Percentiles rank a stretch among this genome's conserved stretches.
Evolutionary conservation across 2,888 invertebrate genomes (phyloP).

Genomic region (Steromphala cineraria): DNA sequence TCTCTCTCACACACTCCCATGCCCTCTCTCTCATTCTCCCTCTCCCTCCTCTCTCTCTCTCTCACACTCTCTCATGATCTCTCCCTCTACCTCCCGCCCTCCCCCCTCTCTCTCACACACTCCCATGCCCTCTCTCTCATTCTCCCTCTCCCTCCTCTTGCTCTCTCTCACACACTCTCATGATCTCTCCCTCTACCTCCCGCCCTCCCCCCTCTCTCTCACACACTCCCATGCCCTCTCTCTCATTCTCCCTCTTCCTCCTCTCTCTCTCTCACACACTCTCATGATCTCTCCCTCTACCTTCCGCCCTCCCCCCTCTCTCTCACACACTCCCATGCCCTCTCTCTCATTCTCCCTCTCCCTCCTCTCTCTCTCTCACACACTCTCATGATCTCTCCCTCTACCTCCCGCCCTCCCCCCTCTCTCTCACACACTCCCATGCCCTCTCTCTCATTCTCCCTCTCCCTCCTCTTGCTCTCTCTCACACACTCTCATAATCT

Average conservation of each 20-base stretch:
- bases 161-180: neutral
- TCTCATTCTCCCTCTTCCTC: neutral
- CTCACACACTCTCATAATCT: neutral
- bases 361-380: neutral
- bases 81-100: no score
- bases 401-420: no score
- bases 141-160: neutral
- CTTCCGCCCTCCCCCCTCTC: neutral
- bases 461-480: neutral
- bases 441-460: neutral
- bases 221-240: no score
- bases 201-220: no score
- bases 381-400: neutral
- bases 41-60: neutral
- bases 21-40: no score
- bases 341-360: no score
- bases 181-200: neutral
- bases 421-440: no score
- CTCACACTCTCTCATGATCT: neutral
- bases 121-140: no score
- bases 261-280: neutral
- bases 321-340: no score
- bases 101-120: no score
- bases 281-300: neutral
- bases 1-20: no score